These are phyloP conservation scores for Vesta saturnalis DNA, from an alignment of 2,888 invertebrate species.

Conservation along the genomic window DNA sequence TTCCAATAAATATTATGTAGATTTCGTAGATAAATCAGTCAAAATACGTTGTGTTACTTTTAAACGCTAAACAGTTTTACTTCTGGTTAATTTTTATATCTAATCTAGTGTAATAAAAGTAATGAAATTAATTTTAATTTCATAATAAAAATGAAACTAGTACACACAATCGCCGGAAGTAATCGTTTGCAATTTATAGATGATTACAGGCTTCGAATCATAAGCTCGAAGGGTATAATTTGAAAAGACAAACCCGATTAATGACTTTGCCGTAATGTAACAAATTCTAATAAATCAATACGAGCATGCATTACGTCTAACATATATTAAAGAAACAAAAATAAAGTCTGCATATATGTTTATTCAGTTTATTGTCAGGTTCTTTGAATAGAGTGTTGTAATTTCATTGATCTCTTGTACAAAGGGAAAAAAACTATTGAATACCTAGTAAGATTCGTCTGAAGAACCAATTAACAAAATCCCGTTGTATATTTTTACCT, in stretches of 20 bases:
- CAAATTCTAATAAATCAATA: slow-evolving; percentile 33
- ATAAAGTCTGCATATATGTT: not conserved
- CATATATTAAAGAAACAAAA: slow-evolving; percentile 12
- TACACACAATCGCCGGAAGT: slow-evolving; percentile 14
- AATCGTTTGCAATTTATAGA: slow-evolving; percentile 35
- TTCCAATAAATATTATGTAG: too few relatives aligned
- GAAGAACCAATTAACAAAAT: slow-evolving; percentile 44
- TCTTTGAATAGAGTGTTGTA: too few relatives aligned
- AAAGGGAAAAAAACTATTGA: slow-evolving; percentile 21
- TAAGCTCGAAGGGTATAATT: slow-evolving; percentile 26
- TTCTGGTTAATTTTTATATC: slow-evolving; percentile 2
- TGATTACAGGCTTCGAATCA: slow-evolving; percentile 30
- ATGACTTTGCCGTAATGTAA: slow-evolving; percentile 24
- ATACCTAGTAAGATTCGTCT: slow-evolving; percentile 17
- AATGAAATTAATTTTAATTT: slow-evolving; percentile 8
- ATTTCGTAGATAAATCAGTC: too few relatives aligned
- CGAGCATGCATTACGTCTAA: not conserved
- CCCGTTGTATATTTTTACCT: slow-evolving; percentile 46
- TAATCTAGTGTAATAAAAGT: not conserved
- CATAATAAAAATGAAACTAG: slow-evolving; percentile 14
- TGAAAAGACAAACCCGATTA: slow-evolving; percentile 27
- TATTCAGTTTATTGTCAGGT: too few relatives aligned
- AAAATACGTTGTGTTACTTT: too few relatives aligned
- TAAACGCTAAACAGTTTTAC: not conserved
- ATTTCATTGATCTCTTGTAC: slow-evolving; percentile 1